Base-by-base conservation (phyloP, 2,113 vertebrate species). In the Rhinogobius similis region DNA sequence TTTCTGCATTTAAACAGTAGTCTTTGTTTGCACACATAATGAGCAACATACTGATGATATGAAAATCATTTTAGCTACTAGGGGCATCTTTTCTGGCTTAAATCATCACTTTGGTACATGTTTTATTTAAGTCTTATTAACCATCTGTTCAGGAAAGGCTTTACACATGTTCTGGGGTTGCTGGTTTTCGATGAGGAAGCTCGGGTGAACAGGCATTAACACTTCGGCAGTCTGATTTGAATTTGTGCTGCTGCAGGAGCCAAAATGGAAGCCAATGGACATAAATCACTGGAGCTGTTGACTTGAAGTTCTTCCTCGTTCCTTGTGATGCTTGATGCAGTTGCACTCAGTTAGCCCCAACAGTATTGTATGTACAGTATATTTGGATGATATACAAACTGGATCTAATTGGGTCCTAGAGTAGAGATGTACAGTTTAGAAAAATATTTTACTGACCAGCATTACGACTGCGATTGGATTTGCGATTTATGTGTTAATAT, bases 401-500 rank as follows among this genome's bases (percentile, higher is more conserved):
- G 77, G 65, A 77, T 73, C 68, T 26, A 70, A 67, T 72, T 26
- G 13, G 20, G 43, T 18, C 16, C 20, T 6, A 82, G 75, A 72
- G 26, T n/a, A n/a, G n/a, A n/a, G n/a, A n/a, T n/a, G n/a, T n/a
- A n/a, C n/a, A n/a, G n/a, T n/a, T n/a, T n/a, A n/a, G n/a, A n/a
- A n/a, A n/a, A n/a, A n/a, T n/a, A n/a, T n/a, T n/a, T n/a, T n/a
- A n/a, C n/a, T n/a, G n/a, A n/a, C n/a, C n/a, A n/a, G n/a, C n/a
- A n/a, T n/a, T n/a, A n/a, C n/a, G n/a, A n/a, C n/a, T n/a, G n/a
- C n/a, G n/a, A n/a, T n/a, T n/a, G n/a, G n/a, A n/a, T n/a, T n/a
- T n/a, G n/a, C n/a, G n/a, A n/a, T n/a, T n/a, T n/a, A n/a, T n/a
- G n/a, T n/a, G n/a, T n/a, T n/a, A n/a, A n/a, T n/a, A n/a, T n/a